Evolutionary conservation across 2,888 invertebrate species (phyloP).

Genomic region (Philereme vetulata): DNA sequence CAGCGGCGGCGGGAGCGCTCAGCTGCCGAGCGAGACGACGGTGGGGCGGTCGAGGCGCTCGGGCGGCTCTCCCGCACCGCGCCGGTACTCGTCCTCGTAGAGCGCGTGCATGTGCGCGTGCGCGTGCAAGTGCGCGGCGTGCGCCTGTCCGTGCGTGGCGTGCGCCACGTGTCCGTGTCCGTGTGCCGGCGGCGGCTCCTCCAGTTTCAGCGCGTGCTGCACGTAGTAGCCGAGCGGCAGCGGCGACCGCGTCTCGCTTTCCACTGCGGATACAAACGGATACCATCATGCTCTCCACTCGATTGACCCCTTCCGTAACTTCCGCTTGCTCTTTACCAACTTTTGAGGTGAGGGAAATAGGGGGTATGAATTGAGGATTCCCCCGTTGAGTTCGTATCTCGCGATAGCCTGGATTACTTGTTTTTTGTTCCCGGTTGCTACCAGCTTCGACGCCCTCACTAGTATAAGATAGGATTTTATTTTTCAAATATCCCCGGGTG

Average conservation of each 20-base stretch:
- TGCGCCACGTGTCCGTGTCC: slow-evolving; percentile 39
- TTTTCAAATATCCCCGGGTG: no score
- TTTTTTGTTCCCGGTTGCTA: no score
- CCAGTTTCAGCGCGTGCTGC: slow-evolving; percentile 65
- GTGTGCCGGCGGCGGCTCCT: slow-evolving; percentile 65
- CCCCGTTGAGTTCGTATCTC: no score
- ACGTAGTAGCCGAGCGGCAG: slow-evolving; percentile 67
- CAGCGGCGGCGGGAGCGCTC: slow-evolving; percentile 50
- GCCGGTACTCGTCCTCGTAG: slow-evolving; percentile 61
- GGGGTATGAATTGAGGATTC: no score
- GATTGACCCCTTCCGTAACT: no score
- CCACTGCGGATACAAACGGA: slow-evolving; percentile 35
- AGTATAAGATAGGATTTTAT: no score
- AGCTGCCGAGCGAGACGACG: slow-evolving; percentile 80
- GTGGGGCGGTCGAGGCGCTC: slow-evolving; percentile 76
- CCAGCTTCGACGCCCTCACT: no score
- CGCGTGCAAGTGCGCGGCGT: slow-evolving; percentile 47
- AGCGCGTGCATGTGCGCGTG: slow-evolving; percentile 47
- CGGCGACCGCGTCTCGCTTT: slow-evolving; percentile 52
- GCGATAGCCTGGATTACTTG: no score
- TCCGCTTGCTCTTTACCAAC: no score
- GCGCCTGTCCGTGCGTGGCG: slow-evolving; percentile 46
- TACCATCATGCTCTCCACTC: no score
- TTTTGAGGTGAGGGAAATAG: no score
- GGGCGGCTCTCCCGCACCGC: slow-evolving; percentile 52